Evolutionary conservation across 2,797 vertebrate genomes (phyloP), one percentile per base, ranked within the genome.

Genomic region (Enteromius mattozi): DNA sequence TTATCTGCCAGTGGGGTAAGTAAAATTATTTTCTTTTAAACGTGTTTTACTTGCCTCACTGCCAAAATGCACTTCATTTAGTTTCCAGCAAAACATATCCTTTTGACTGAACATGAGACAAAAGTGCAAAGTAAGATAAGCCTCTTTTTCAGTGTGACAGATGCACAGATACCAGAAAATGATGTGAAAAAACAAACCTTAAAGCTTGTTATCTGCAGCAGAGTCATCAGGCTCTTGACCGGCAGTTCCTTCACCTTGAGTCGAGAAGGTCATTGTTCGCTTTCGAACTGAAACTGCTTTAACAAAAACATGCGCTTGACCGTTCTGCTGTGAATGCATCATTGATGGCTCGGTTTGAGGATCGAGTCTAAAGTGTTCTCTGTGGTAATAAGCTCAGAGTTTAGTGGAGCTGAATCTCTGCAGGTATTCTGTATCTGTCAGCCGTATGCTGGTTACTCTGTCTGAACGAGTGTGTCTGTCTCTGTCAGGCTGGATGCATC

Each of bases 401-500:
- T 35, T 66, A 35, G 63, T 35, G 8, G 0, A 19, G 63, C 16
- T 33, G 27, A 21, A 8, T 30, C 27, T 63, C 24, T 16, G 12
- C 13, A 30, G 27, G 13, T 65, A 16, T 33, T 33, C 30, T 66
- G 30, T 6, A 24, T 70, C 10, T 14, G 21, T 56, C 54, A 10
- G 54, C 54, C 56, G 10, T 3, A 4, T 49, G 8, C 37, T 8
- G 2, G 42, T 27, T 14, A 14, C 14, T 17, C 5, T 2, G 16
- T 16, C 40, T 70, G 24, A 63, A 63, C 5, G 59, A 5, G 4
- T 63, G 13, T 13, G 1, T 80, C 66, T 56, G 16, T 75, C 6
- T 70, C 45, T 49, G 0, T 6, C 91, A 99, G 98, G 98, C 95
- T 99, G 98, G 98, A 99, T 99, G 98, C 98, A 99, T 97, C 98